Evolutionary conservation across 2,113 vertebrate species (phyloP).

Genomic region (Melospiza georgiana): DNA sequence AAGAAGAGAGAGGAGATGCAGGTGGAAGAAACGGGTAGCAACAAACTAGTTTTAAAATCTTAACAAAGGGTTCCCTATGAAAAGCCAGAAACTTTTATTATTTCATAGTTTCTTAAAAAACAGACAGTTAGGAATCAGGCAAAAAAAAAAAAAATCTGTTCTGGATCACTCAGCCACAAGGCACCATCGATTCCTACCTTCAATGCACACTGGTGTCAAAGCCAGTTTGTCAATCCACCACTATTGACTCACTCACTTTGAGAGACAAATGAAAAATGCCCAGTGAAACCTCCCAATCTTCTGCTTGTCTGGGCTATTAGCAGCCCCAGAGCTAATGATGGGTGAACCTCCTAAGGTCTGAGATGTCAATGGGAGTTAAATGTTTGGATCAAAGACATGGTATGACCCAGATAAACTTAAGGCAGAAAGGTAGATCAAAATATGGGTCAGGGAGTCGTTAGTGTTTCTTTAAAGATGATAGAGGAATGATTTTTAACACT

Average conservation of each 20-base stretch:
- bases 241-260: neutral
- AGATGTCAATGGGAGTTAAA: neutral
- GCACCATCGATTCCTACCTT: neutral
- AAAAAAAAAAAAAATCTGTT: neutral
- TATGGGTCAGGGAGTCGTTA: slow-evolving; percentile 7
- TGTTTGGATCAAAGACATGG: neutral
- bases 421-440: slow-evolving; percentile 54
- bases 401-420: slow-evolving; percentile 23
- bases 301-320: slow-evolving; percentile 1
- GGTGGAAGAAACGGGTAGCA: neutral
- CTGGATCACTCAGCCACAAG: neutral
- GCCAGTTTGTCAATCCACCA: slow-evolving; percentile 16
- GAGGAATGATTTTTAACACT: slow-evolving; percentile 58
- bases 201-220: slow-evolving; percentile 33
- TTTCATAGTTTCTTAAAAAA: neutral
- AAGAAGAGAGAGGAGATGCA: neutral
- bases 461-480: slow-evolving; percentile 59
- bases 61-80: neutral
- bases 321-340: slow-evolving; percentile 35
- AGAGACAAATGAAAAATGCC: neutral
- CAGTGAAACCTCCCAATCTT: slow-evolving; percentile 5
- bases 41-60: neutral
- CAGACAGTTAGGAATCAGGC: neutral
- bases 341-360: slow-evolving; percentile 56
- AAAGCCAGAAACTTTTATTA: neutral